Conservation (phyloP, 1,140 invertebrate genomes). For the Drosophila seguyi region DNA sequence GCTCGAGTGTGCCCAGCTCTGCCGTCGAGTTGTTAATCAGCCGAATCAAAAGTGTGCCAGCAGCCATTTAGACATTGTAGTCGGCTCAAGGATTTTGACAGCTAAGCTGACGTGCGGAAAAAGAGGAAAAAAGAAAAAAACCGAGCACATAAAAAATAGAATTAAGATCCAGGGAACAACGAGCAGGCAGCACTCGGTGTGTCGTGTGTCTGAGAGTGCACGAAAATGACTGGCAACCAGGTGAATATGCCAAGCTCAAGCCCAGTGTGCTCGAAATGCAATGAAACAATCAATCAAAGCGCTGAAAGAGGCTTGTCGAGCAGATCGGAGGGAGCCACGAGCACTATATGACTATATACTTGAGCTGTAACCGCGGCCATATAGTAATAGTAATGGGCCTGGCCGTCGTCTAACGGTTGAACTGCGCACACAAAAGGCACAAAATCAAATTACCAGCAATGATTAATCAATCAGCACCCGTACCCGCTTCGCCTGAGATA, state of each 20-base stretch:
- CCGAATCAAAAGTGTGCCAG: conserved; percentile 48
- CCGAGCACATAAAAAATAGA: conserved; percentile 12
- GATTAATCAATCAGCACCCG: conserved; percentile 82
- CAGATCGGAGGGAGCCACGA: conserved; percentile 11
- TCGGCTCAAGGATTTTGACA: conserved; percentile 78
- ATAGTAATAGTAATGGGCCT: conserved; percentile 20
- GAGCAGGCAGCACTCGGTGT: conserved; percentile 18
- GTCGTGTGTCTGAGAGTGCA: conserved; percentile 56
- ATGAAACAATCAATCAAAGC: conserved; percentile 81
- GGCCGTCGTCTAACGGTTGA: conserved; percentile 68
- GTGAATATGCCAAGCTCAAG: conserved; percentile 67
- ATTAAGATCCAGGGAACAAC: conserved; percentile 48
- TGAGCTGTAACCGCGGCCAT: conserved; percentile 4
- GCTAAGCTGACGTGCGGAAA: conserved; percentile 76
- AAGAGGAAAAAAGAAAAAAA: conserved; percentile 7
- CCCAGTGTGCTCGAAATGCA: conserved; percentile 68
- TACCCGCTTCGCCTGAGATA: conserved; percentile 8
- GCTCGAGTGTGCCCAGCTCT: conserved; percentile 6
- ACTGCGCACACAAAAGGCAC: conserved; percentile 65
- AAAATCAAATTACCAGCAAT: conserved; percentile 82
- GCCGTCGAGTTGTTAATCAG: conserved; percentile 64
- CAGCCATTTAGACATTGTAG: conserved; percentile 67
- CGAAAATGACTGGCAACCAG: conserved; percentile 55
- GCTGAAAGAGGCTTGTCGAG: conserved; percentile 74
- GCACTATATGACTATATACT: not conserved